Evolutionary conservation across 2,113 vertebrate genomes (phyloP).

Genomic region (Triplophysa rosa): DNA sequence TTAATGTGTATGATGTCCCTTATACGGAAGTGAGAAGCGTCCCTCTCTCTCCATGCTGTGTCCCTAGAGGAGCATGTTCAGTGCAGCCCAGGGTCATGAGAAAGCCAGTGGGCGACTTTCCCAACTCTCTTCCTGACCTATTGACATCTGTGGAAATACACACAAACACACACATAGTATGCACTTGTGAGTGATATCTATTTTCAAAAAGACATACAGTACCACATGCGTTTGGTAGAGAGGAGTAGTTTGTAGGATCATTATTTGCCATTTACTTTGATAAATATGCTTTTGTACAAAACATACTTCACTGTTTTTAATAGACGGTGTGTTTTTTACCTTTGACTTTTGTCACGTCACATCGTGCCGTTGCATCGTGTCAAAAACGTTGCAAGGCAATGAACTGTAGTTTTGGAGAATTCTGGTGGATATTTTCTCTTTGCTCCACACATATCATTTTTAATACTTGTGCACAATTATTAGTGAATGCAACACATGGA

Average conservation of each 20-base stretch:
- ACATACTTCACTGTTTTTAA: constrained; percentile 16
- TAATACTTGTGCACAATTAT: too few species aligned
- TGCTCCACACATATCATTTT: too few species aligned
- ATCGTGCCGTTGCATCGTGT: too few species aligned
- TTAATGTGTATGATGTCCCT: constrained; percentile 26
- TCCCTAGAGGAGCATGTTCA: constrained; percentile 64
- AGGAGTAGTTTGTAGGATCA: not conserved
- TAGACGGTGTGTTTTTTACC: not conserved
- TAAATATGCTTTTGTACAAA: not conserved
- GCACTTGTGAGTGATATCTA: constrained; percentile 1
- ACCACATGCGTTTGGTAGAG: constrained; percentile 3
- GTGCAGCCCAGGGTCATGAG: constrained; percentile 83
- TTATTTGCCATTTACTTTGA: not conserved
- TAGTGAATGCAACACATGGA: too few species aligned
- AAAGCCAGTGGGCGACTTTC: constrained; percentile 82
- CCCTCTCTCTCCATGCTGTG: constrained; percentile 53
- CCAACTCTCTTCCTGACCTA: constrained; percentile 70
- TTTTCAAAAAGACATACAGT: constrained; percentile 37
- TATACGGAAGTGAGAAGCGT: constrained; percentile 26
- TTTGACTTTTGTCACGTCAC: too few species aligned
- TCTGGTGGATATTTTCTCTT: too few species aligned
- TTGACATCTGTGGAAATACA: constrained; percentile 68
- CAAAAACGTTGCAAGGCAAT: too few species aligned
- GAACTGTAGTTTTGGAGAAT: too few species aligned
- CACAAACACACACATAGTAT: constrained; percentile 29